Conservation (phyloP, 2,113 vertebrate species). For the Nannobrachium achirus region DNA sequence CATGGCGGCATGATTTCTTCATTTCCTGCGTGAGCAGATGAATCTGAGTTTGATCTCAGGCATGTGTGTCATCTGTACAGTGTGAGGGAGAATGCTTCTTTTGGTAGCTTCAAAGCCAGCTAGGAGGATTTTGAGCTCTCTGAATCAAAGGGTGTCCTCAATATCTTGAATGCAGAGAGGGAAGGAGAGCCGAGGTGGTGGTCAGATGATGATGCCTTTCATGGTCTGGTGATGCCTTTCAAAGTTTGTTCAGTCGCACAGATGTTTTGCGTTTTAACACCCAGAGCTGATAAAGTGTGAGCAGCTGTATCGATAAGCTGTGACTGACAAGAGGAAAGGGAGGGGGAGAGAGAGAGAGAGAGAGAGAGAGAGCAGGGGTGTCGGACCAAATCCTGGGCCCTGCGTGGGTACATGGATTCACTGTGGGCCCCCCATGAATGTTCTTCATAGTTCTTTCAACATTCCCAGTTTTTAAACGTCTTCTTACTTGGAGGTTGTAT, state of each 20-base stretch:
- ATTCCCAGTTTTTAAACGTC: too few relatives aligned
- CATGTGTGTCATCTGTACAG: conserved; percentile 49
- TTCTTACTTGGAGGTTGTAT: too few relatives aligned
- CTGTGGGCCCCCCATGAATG: too few relatives aligned
- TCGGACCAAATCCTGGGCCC: too few relatives aligned
- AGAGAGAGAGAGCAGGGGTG: not conserved
- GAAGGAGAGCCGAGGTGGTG: conserved; percentile 33
- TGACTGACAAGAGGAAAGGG: conserved; percentile 1
- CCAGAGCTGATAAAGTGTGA: conserved; percentile 36
- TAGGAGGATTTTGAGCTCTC: conserved; percentile 43
- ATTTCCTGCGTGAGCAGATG: conserved; percentile 74
- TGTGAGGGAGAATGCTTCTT: conserved; percentile 52
- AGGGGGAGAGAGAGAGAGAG: not conserved
- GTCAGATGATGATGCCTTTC: conserved; percentile 48
- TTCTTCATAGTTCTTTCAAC: too few relatives aligned
- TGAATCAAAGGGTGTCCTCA: conserved; percentile 30
- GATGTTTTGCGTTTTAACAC: conserved; percentile 58
- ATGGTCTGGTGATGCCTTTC: conserved; percentile 51
- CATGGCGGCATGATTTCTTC: conserved; percentile 68
- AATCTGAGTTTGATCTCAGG: conserved; percentile 44
- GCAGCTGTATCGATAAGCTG: conserved; percentile 51
- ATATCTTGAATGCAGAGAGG: conserved; percentile 19
- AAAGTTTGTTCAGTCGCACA: conserved; percentile 43
- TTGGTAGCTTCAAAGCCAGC: conserved; percentile 64
- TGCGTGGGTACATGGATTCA: too few relatives aligned